Evolutionary conservation across 2,888 invertebrate genomes (phyloP).

Genomic region (Tuta absoluta): DNA sequence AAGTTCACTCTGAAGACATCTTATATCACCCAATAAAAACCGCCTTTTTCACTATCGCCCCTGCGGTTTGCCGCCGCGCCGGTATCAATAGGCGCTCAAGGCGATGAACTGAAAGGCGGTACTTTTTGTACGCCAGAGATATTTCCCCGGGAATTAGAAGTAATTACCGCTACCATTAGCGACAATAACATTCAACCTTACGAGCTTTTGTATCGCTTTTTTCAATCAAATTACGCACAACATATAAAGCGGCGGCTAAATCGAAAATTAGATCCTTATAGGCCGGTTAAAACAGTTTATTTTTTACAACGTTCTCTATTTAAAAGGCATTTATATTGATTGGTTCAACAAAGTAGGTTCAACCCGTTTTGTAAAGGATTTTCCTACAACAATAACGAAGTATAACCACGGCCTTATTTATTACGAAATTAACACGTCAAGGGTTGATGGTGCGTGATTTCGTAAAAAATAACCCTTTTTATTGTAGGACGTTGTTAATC

Average conservation of each 20-base stretch:
- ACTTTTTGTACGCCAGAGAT: constrained; percentile 14
- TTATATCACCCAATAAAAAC: not conserved
- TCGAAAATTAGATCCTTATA: constrained; percentile 22
- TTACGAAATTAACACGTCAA: constrained; percentile 72
- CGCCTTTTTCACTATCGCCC: not conserved
- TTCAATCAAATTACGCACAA: constrained; percentile 21
- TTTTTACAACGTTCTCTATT: constrained; percentile 23
- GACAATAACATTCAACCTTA: constrained; percentile 32
- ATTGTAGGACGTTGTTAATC: constrained; percentile 55
- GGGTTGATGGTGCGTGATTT: constrained; percentile 57
- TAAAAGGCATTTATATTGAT: constrained; percentile 28
- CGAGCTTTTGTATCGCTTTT: constrained; percentile 29
- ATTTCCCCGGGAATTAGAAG: constrained; percentile 46
- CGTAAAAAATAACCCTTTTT: constrained; percentile 63
- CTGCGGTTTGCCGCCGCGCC: not conserved
- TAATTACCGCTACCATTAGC: constrained; percentile 47
- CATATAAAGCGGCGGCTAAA: constrained; percentile 1
- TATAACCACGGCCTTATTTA: constrained; percentile 53
- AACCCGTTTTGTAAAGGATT: constrained; percentile 22
- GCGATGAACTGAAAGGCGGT: constrained; percentile 11
- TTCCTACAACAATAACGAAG: constrained; percentile 30
- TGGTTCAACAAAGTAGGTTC: constrained; percentile 29
- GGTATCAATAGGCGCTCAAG: constrained; percentile 11
- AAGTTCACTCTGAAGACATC: not conserved
- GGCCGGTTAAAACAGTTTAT: constrained; percentile 14